phyloP scores from a whole-genome alignment of 2,797 vertebrate species.

The Megaceryle alcyon region DNA sequence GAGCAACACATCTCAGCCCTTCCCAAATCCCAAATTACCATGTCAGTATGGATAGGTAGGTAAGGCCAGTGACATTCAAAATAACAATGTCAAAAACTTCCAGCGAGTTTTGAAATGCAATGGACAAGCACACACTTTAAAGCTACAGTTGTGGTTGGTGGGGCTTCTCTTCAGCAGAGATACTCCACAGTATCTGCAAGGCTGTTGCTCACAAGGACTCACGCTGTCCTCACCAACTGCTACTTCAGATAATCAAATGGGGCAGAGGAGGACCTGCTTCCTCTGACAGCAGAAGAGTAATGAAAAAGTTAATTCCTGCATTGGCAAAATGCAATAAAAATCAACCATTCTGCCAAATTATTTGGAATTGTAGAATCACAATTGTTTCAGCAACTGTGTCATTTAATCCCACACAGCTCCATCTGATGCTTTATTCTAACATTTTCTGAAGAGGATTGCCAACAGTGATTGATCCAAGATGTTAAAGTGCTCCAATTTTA shows the following conservation, averaged over 20 bases:
- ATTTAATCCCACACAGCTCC: not conserved
- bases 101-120: not conserved
- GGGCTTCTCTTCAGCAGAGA: not conserved
- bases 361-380: not conserved
- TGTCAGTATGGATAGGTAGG: not conserved
- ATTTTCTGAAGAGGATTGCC: not conserved
- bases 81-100: not conserved
- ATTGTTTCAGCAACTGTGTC: not conserved
- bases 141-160: not conserved
- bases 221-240: not conserved
- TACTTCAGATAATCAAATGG: not conserved
- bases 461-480: not conserved
- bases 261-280: not conserved
- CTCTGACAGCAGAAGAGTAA: not conserved
- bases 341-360: not conserved
- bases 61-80: not conserved
- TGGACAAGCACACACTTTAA: not conserved
- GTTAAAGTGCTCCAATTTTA: not conserved
- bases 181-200: not conserved
- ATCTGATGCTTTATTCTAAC: not conserved
- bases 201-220: not conserved
- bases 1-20: not conserved
- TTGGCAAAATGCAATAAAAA: not conserved
- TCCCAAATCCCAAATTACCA: not conserved
- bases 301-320: not conserved